Evolutionary conservation across 2,797 vertebrate genomes (phyloP).

Genomic region (Gila robusta): DNA sequence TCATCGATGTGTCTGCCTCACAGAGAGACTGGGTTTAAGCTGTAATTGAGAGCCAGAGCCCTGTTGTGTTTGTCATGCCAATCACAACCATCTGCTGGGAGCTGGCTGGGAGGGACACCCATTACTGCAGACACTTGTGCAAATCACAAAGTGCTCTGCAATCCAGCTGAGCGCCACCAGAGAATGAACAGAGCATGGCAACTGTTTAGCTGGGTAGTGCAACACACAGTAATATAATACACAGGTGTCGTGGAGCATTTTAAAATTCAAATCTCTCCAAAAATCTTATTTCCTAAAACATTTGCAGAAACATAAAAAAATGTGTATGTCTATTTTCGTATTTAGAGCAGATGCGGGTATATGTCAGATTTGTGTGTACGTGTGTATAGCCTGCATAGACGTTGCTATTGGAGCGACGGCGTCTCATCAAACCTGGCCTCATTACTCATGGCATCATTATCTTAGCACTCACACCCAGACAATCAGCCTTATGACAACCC

Average conservation of each 20-base stretch:
- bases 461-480: constrained; percentile 59
- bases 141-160: constrained; percentile 66
- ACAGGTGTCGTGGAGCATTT: constrained; percentile 11
- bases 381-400: constrained; percentile 35
- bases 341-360: constrained; percentile 1
- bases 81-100: constrained; percentile 63
- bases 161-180: constrained; percentile 64
- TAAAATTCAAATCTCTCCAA: neutral
- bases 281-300: constrained; percentile 5
- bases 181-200: constrained; percentile 52
- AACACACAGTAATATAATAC: constrained; percentile 22
- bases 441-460: constrained; percentile 71
- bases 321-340: constrained; percentile 1
- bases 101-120: constrained; percentile 63
- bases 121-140: constrained; percentile 66
- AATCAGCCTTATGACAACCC: constrained; percentile 65
- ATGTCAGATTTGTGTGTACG: neutral
- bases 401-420: constrained; percentile 52
- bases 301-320: neutral
- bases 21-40: constrained; percentile 63
- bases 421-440: constrained; percentile 66
- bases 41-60: constrained; percentile 68
- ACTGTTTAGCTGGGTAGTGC: constrained; percentile 33
- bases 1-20: constrained; percentile 53
- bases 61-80: constrained; percentile 70